phyloP scores from a whole-genome alignment of 2,888 invertebrate species.

The Melipona beecheii region DNA sequence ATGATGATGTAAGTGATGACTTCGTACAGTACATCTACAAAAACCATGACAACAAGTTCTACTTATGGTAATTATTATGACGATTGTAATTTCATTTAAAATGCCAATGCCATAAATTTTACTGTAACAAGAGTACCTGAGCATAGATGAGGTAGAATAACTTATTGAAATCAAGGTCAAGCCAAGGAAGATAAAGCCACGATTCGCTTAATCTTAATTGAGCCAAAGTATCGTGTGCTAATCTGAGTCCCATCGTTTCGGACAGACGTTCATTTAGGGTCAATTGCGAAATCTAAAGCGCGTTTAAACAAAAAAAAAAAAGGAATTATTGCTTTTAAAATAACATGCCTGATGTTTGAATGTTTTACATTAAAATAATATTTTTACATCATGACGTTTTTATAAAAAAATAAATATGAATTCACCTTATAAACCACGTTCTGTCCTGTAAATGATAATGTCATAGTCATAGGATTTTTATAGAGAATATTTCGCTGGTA shows the following conservation, averaged over 20 bases:
- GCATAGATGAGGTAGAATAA: slow-evolving; percentile 76
- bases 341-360: background rate
- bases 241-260: slow-evolving; percentile 74
- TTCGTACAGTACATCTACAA: slow-evolving; percentile 77
- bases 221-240: slow-evolving; percentile 77
- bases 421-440: slow-evolving; percentile 66
- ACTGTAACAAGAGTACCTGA: slow-evolving; percentile 73
- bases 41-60: slow-evolving; percentile 13
- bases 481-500: slow-evolving; percentile 63
- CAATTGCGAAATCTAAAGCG: slow-evolving; percentile 68
- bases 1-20: slow-evolving; percentile 71
- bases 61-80: slow-evolving; percentile 18
- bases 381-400: slow-evolving; percentile 20
- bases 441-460: slow-evolving; percentile 64
- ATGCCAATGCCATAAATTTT: slow-evolving; percentile 50
- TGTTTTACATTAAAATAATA: slow-evolving; percentile 27
- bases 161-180: slow-evolving; percentile 65
- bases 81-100: slow-evolving; percentile 38
- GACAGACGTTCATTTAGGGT: slow-evolving; percentile 75
- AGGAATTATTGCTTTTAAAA: background rate
- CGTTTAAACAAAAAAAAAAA: slow-evolving; percentile 10
- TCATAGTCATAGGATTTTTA: slow-evolving; percentile 54
- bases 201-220: slow-evolving; percentile 59
- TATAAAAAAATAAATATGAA: slow-evolving; percentile 2
- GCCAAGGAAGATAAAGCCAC: slow-evolving; percentile 70